Evolutionary conservation across 2,113 vertebrate genomes (phyloP).

Genomic region (Baryphthengus martii): DNA sequence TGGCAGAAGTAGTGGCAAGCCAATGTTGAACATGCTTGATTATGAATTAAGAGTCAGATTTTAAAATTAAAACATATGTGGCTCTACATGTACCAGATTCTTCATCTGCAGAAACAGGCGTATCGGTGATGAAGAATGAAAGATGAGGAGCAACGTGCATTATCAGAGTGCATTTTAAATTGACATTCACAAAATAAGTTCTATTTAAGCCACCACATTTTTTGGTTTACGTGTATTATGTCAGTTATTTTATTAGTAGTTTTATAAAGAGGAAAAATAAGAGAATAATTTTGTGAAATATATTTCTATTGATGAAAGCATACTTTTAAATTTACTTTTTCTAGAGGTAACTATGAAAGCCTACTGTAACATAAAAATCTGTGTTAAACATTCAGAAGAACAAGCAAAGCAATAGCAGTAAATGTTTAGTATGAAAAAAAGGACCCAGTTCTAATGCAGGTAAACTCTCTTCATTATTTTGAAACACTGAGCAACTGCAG

Average conservation of each 20-base stretch:
- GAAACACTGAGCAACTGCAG: not conserved
- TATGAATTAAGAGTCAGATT: not conserved
- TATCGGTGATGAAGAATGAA: not conserved
- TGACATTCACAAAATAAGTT: not conserved
- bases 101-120: not conserved
- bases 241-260: not conserved
- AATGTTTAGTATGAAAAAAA: not conserved
- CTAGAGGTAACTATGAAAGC: not conserved
- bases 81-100: not conserved
- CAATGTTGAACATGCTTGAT: not conserved
- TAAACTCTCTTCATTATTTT: not conserved
- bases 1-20: not conserved
- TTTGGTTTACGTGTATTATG: not conserved
- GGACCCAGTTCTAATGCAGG: not conserved
- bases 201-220: not conserved
- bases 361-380: not conserved
- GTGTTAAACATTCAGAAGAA: not conserved
- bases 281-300: not conserved
- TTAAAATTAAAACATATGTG: not conserved
- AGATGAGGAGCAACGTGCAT: not conserved
- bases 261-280: not conserved
- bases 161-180: not conserved
- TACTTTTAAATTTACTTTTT: not conserved
- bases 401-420: not conserved
- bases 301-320: not conserved